A percentile compares a stretch with the other conserved stretches of the same genome.
These are phyloP conservation scores for Cotesia typhae DNA, from an alignment of 1,140 invertebrate species.

Conservation along the genomic window DNA sequence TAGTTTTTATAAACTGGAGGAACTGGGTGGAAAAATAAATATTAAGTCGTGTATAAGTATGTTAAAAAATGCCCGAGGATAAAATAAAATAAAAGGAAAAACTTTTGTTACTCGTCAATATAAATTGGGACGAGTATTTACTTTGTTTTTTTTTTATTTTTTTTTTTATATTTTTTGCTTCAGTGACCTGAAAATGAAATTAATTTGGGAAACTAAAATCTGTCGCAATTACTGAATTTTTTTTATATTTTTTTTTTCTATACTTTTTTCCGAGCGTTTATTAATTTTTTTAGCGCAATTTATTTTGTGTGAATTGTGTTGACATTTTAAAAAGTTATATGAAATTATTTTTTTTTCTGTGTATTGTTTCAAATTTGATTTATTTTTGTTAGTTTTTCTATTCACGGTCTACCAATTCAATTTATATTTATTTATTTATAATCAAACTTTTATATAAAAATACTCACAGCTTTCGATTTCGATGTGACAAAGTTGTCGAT, in stretches of 20 bases:
- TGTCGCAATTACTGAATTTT: constrained; percentile 19
- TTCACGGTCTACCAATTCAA: neutral
- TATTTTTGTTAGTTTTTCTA: constrained; percentile 9
- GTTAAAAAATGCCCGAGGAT: constrained; percentile 1
- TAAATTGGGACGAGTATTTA: neutral
- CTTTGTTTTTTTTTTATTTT: no score
- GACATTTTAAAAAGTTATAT: neutral
- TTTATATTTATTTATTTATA: constrained; percentile 19
- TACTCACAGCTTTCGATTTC: constrained; percentile 99
- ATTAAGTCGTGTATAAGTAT: constrained; percentile 4
- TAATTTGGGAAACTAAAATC: constrained; percentile 20
- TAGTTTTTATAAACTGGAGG: neutral
- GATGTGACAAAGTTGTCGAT: constrained; percentile 94
- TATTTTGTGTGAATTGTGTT: neutral
- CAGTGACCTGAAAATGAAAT: constrained; percentile 44
- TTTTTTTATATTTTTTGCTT: constrained; percentile 26
- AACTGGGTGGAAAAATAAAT: neutral
- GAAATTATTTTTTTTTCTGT: constrained; percentile 3
- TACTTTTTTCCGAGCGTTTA: constrained; percentile 9
- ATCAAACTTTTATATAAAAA: constrained; percentile 24
- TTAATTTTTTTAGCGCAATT: constrained; percentile 14
- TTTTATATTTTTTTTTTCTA: neutral
- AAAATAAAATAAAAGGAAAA: constrained; percentile 9
- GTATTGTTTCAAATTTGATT: constrained; percentile 2
- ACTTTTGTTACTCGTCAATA: constrained; percentile 22